Conservation (phyloP, 1,140 invertebrate species). For the Musca domestica region DNA sequence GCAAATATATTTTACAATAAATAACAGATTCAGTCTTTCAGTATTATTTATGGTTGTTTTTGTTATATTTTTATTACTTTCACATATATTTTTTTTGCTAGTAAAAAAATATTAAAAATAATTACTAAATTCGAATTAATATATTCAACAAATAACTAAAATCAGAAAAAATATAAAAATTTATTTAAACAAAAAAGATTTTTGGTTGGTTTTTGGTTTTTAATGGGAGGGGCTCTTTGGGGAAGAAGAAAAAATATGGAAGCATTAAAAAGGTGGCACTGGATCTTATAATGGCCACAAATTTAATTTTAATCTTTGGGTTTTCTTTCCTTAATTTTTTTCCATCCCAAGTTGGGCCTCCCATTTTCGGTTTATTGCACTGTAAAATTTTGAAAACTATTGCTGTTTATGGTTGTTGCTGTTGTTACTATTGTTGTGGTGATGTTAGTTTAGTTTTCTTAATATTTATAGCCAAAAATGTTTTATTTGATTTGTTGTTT, state of each 20-base stretch:
- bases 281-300: not conserved
- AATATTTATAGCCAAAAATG: conserved; percentile 52
- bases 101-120: conserved; percentile 8
- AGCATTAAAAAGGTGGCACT: not conserved
- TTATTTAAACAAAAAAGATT: conserved; percentile 1
- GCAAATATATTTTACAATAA: conserved; percentile 31
- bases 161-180: not conserved
- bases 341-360: too few relatives aligned
- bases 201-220: conserved; percentile 13
- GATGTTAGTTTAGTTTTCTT: conserved; percentile 21
- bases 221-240: not conserved
- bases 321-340: too few relatives aligned
- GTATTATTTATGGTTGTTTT: conserved; percentile 31
- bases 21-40: conserved; percentile 53
- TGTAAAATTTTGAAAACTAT: conserved; percentile 52
- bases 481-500: not conserved
- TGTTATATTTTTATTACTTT: too few relatives aligned
- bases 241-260: not conserved
- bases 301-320: conserved; percentile 35
- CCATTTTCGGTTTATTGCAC: conserved; percentile 12
- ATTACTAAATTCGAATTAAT: conserved; percentile 52
- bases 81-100: conserved; percentile 23
- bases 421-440: too few relatives aligned
- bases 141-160: conserved; percentile 40
- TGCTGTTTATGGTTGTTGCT: conserved; percentile 43